Evolutionary conservation across 2,888 invertebrate genomes (phyloP).

Genomic region (Papilio gigon): DNA sequence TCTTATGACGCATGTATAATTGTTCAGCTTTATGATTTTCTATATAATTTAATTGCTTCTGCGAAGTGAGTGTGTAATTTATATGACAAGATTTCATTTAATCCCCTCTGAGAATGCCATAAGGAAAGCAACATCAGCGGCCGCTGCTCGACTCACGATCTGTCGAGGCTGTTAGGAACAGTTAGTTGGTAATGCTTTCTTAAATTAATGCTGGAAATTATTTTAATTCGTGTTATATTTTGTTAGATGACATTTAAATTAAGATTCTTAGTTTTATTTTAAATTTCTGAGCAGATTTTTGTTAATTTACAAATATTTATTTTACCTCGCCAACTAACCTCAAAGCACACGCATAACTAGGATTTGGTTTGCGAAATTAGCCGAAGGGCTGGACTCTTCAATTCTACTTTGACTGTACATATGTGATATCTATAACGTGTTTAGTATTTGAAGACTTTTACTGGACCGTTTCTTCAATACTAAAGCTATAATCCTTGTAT

Average conservation of each 20-base stretch:
- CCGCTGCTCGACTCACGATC: constrained; percentile 10
- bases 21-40: neutral
- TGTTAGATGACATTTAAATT: neutral
- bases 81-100: constrained; percentile 17
- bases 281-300: too few relatives aligned
- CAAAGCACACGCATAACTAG: too few relatives aligned
- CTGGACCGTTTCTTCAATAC: too few relatives aligned
- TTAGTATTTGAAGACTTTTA: too few relatives aligned
- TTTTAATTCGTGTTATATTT: constrained; percentile 19
- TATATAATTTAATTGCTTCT: constrained; percentile 23
- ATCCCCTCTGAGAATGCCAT: constrained; percentile 4
- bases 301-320: too few relatives aligned
- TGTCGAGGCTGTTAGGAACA: constrained; percentile 27
- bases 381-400: too few relatives aligned
- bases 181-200: constrained; percentile 27
- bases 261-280: neutral
- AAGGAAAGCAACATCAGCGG: neutral
- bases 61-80: constrained; percentile 12
- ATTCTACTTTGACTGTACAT: too few relatives aligned
- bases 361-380: too few relatives aligned
- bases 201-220: constrained; percentile 26
- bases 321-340: too few relatives aligned
- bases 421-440: too few relatives aligned
- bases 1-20: neutral
- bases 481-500: neutral